These are phyloP conservation scores for Leptinotarsa juncta DNA, from an alignment of 2,888 invertebrate species.

Conservation along the genomic window DNA sequence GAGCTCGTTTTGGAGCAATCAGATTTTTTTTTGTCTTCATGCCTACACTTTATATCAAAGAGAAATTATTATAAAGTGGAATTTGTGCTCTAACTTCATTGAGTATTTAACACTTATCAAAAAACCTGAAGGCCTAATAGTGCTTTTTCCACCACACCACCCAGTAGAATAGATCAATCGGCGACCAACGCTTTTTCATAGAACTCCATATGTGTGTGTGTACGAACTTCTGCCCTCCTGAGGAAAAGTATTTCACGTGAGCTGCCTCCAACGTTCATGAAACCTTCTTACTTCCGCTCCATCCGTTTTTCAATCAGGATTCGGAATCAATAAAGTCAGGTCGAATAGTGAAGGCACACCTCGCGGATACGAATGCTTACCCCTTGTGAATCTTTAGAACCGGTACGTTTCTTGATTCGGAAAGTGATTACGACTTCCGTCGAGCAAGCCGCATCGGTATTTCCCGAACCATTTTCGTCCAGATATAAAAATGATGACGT, in stretches of 20 bases:
- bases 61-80: no score
- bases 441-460: constrained; percentile 3
- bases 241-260: constrained; percentile 57
- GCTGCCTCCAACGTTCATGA: constrained; percentile 59
- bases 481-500: not conserved
- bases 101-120: no score
- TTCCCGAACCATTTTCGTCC: not conserved
- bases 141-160: not conserved
- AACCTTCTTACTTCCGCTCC: constrained; percentile 64
- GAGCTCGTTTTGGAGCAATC: no score
- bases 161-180: constrained; percentile 24
- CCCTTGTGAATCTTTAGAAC: constrained; percentile 42
- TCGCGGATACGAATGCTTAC: constrained; percentile 38
- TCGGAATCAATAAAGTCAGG: constrained; percentile 59
- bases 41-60: no score
- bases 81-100: no score
- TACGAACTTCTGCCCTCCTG: constrained; percentile 44
- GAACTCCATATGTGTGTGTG: constrained; percentile 24
- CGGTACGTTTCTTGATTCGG: constrained; percentile 31
- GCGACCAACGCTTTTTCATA: constrained; percentile 18
- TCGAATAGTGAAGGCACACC: constrained; percentile 43
- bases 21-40: no score
- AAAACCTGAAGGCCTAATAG: no score
- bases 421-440: constrained; percentile 28
- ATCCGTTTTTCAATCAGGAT: constrained; percentile 65